Percentiles rank a stretch among this genome's conserved stretches.
Conservation (phyloP, 2,888 invertebrate species). For the Mystacides longicornis region DNA sequence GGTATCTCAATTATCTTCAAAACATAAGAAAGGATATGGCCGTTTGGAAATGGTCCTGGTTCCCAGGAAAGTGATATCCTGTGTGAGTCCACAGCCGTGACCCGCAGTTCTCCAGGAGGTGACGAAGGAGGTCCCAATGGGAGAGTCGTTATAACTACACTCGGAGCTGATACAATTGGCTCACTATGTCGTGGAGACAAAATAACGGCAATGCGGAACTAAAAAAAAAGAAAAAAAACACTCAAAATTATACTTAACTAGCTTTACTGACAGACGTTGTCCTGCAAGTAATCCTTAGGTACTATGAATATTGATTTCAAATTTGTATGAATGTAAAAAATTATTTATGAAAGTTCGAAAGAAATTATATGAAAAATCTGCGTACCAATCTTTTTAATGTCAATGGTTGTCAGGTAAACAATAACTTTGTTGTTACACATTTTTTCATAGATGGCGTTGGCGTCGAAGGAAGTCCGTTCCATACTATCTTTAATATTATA, state of each 20-base stretch:
- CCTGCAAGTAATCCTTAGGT: too few relatives aligned
- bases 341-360: too few relatives aligned
- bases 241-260: neutral
- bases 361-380: too few relatives aligned
- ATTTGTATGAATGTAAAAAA: too few relatives aligned
- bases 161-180: slow-evolving; percentile 65
- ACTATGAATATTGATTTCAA: too few relatives aligned
- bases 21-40: slow-evolving; percentile 80
- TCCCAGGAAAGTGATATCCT: slow-evolving; percentile 85
- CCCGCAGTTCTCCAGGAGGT: slow-evolving; percentile 65
- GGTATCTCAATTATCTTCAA: slow-evolving; percentile 57
- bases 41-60: slow-evolving; percentile 80
- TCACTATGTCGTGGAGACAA: slow-evolving; percentile 62
- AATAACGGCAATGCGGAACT: slow-evolving; percentile 84
- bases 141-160: slow-evolving; percentile 68
- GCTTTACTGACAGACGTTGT: too few relatives aligned
- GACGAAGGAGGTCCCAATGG: slow-evolving; percentile 70
- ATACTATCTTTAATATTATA: too few relatives aligned
- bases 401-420: too few relatives aligned
- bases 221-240: slow-evolving; percentile 28
- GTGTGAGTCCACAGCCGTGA: slow-evolving; percentile 71
- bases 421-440: too few relatives aligned
- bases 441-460: too few relatives aligned
- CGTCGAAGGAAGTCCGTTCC: too few relatives aligned
- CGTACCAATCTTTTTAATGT: too few relatives aligned